Evolutionary conservation across 1,140 invertebrate genomes (phyloP).

Genomic region (Euura saliciscinereae): DNA sequence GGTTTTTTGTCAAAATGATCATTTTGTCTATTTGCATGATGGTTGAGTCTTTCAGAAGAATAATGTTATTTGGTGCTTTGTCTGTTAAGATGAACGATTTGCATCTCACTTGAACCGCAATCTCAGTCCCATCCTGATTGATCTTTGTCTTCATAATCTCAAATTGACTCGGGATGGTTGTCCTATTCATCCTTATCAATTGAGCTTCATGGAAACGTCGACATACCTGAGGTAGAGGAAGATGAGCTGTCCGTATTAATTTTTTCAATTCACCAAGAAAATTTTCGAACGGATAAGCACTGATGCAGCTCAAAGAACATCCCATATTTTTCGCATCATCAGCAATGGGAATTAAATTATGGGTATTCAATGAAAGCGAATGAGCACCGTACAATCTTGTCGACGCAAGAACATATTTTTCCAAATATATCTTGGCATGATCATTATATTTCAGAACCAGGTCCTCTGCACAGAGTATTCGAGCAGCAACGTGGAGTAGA

Average conservation of each 20-base stretch:
- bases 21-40: not conserved
- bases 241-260: not conserved
- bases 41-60: not conserved
- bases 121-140: not conserved
- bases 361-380: slow-evolving; percentile 5
- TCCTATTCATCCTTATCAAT: not conserved
- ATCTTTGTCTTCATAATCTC: not conserved
- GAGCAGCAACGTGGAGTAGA: slow-evolving; percentile 11
- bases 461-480: not conserved
- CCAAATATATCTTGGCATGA: slow-evolving; percentile 9
- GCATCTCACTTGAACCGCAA: not conserved
- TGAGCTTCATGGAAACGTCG: not conserved
- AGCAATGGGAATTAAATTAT: not conserved
- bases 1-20: not conserved
- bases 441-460: slow-evolving; percentile 3
- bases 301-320: slow-evolving; percentile 8
- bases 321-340: slow-evolving; percentile 1
- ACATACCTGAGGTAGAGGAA: slow-evolving; percentile 10
- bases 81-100: not conserved
- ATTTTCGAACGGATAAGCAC: slow-evolving; percentile 6
- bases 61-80: not conserved
- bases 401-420: not conserved
- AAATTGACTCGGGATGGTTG: not conserved
- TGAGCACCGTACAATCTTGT: slow-evolving; percentile 3
- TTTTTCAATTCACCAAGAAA: not conserved